Evolutionary conservation across 2,888 invertebrate genomes (phyloP), one percentile per base, ranked within the genome.

Genomic region (Branchipolynoe longqiensis): DNA sequence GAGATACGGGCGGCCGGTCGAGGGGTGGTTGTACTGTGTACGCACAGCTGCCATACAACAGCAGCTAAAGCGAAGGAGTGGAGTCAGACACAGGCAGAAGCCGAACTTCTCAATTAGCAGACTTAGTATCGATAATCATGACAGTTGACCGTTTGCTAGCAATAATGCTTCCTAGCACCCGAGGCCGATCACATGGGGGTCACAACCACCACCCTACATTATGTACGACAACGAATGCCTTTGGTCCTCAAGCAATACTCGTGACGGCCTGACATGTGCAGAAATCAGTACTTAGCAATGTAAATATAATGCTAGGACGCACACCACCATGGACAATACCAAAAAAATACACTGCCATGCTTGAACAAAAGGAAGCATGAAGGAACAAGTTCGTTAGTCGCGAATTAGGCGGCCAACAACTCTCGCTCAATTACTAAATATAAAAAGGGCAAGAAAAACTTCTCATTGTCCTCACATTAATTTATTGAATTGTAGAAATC

Each of bases 371-470:
- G 25, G 38, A 69, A 69, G 69, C 69, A 69, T 69, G 69, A 28
- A n/a, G n/a, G 62, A 62, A 69, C 18, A 4, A 62, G 38, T 12
- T 33, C 36, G 69, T 69, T 69, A 69, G 69, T 69, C 69, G 69
- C 69, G 38, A 69, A 69, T 36, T 22, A 69, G 69, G 69, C 69
- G 69, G 69, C 69, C 69, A 69, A 69, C 69, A 38, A 69, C 69
- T 38, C 38, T 69, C 4, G 22, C 33, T 14, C 0, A 14, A 33
- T 36, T 48, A 69, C 38, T 4, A 18, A 14, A 36, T 36, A 18
- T 62, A 69, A 69, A 69, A 69, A 69, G 69, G 69, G 69, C 69
- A 69, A 69, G 69, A 69, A 69, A 69, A 69, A 69, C 69, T 69
- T 36, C n/a, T n/a, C 69, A 69, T 62, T n/a, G n/a, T n/a, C n/a